A percentile compares a stretch with the other conserved stretches of the same genome.
These are phyloP conservation scores for Punctoribates punctum DNA, from an alignment of 2,888 invertebrate genomes.

Conservation along the genomic window DNA sequence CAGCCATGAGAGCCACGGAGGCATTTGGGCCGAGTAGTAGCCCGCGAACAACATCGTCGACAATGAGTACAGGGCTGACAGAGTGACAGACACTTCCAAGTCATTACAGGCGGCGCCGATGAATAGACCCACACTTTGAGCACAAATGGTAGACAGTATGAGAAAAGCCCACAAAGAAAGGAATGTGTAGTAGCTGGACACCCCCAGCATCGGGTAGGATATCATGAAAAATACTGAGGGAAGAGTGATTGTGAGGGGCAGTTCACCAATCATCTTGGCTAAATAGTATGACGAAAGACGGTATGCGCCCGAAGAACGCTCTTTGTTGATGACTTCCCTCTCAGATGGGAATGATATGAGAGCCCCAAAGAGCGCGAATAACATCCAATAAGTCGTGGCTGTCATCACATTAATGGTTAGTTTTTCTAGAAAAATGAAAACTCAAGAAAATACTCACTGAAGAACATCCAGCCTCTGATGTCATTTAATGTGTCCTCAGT, in stretches of 20 bases:
- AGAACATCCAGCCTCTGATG: slow-evolving; percentile 65
- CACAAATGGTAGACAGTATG: slow-evolving; percentile 59
- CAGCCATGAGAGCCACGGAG: slow-evolving; percentile 69
- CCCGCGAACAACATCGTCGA: slow-evolving; percentile 73
- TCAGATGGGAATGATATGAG: slow-evolving; percentile 75
- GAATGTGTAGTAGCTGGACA: slow-evolving; percentile 64
- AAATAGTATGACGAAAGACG: slow-evolving; percentile 73
- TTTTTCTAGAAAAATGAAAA: too few relatives aligned
- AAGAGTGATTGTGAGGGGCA: slow-evolving; percentile 68
- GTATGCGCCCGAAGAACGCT: slow-evolving; percentile 72
- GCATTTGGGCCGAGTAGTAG: slow-evolving; percentile 69
- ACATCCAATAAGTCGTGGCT: slow-evolving; percentile 70
- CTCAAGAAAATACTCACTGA: slow-evolving; percentile 39
- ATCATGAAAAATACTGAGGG: slow-evolving; percentile 72
- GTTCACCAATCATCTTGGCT: slow-evolving; percentile 75
- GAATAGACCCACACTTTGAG: slow-evolving; percentile 69
- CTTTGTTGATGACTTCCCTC: slow-evolving; percentile 73
- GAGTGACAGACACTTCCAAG: slow-evolving; percentile 71
- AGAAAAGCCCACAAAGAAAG: slow-evolving; percentile 66
- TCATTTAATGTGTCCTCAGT: slow-evolving; percentile 70
- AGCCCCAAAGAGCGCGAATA: slow-evolving; percentile 72
- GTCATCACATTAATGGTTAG: too few relatives aligned
- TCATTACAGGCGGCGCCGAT: slow-evolving; percentile 73
- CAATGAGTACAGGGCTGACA: slow-evolving; percentile 70
- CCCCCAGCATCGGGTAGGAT: slow-evolving; percentile 71